Evolutionary conservation across 2,113 vertebrate genomes (phyloP).

Genomic region (Brachirus orientalis): DNA sequence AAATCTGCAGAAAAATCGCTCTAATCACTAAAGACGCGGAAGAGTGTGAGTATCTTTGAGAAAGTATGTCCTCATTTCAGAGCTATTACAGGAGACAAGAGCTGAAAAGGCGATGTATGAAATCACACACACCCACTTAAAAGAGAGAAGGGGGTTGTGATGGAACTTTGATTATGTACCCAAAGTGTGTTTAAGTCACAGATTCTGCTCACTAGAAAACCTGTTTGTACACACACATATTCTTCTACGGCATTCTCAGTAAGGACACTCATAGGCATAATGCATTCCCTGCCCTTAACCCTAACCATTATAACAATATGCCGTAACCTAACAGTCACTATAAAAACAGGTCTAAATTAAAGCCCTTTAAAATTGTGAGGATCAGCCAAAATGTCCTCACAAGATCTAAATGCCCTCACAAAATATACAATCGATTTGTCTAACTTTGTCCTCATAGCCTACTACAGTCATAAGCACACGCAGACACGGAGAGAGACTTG

Average conservation of each 20-base stretch:
- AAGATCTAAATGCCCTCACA: no score
- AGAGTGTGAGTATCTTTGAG: conserved; percentile 20
- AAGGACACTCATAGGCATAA: no score
- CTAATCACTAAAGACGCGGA: conserved; percentile 31
- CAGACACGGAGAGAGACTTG: conserved; percentile 23
- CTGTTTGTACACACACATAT: background rate
- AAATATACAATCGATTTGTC: no score
- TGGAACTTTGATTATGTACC: conserved; percentile 20
- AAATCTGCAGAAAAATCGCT: conserved; percentile 37
- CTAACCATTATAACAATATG: no score
- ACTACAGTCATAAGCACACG: no score
- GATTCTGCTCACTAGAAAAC: conserved; percentile 6
- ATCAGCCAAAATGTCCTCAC: no score
- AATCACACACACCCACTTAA: background rate
- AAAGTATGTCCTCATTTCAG: conserved; percentile 17
- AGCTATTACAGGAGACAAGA: conserved; percentile 32
- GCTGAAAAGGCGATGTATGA: conserved; percentile 5
- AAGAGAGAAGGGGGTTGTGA: conserved; percentile 10
- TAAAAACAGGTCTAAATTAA: no score
- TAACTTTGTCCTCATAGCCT: conserved; percentile 42
- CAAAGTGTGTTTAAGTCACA: conserved; percentile 10
- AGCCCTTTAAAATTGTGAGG: no score
- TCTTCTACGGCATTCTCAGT: no score
- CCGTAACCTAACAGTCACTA: no score
- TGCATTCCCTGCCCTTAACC: no score